Evolutionary conservation across 2,113 vertebrate species (phyloP).

Genomic region (Helogale parvula): DNA sequence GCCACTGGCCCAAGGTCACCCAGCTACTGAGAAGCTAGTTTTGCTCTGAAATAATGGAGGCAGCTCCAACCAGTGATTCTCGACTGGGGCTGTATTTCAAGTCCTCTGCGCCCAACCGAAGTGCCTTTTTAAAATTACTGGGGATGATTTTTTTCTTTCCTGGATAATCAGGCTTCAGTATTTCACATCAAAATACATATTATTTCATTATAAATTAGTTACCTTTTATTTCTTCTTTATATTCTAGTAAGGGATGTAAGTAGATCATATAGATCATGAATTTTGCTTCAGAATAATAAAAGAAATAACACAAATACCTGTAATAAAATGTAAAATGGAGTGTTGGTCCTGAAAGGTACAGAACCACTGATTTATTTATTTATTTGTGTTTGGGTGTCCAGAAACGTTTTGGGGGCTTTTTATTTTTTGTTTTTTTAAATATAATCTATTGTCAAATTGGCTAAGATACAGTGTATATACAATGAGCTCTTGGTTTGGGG

Average conservation of each 20-base stretch:
- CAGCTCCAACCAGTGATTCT: not conserved
- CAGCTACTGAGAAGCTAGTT: not conserved
- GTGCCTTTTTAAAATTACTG: not conserved
- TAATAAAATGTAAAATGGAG: not conserved
- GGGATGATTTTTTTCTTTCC: not conserved
- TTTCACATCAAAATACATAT: not conserved
- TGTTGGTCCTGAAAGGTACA: not conserved
- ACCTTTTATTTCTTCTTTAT: not conserved
- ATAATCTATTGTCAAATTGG: too few relatives aligned
- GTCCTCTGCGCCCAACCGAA: too few relatives aligned
- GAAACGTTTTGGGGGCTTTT: too few relatives aligned
- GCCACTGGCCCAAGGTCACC: not conserved
- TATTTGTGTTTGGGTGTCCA: too few relatives aligned
- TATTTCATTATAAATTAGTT: constrained; percentile 2
- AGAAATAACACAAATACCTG: not conserved
- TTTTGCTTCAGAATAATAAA: not conserved
- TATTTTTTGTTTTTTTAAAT: too few relatives aligned
- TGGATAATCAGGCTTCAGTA: not conserved
- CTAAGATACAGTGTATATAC: too few relatives aligned
- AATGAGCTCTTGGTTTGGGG: too few relatives aligned
- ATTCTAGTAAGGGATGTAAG: not conserved
- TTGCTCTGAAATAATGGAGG: not conserved
- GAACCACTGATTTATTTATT: not conserved
- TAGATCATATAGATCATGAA: not conserved
- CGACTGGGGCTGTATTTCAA: rapidly evolving